A percentile compares a stretch with the other conserved stretches of the same genome.
phyloP scores from a whole-genome alignment of 2,113 vertebrate species.

The Grammomys dolichurus region DNA sequence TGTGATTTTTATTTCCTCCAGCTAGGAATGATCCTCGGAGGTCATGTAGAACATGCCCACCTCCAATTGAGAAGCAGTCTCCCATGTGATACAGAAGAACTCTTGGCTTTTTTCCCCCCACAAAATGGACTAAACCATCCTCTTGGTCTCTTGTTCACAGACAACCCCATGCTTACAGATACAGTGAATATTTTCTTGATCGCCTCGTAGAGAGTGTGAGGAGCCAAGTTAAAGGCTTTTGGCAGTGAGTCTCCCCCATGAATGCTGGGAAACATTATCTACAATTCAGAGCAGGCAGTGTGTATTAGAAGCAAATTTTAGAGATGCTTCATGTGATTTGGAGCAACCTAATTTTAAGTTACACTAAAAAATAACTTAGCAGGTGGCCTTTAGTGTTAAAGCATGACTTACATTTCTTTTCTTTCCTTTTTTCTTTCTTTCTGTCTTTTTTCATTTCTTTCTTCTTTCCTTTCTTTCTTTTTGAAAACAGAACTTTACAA shows the following conservation, averaged over 20 bases:
- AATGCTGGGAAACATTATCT: conserved; percentile 43
- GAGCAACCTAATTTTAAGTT: conserved; percentile 59
- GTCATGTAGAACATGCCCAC: not conserved
- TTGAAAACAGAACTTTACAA: conserved; percentile 20
- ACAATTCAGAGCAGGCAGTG: conserved; percentile 61
- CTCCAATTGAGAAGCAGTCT: not conserved
- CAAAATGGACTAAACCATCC: not conserved
- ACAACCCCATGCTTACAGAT: not conserved
- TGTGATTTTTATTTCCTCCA: not conserved
- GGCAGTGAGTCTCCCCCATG: not conserved
- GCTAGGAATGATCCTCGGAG: not conserved
- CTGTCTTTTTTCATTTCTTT: too few species aligned
- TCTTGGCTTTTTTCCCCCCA: not conserved
- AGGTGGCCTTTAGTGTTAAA: conserved; percentile 61
- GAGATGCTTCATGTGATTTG: conserved; percentile 75
- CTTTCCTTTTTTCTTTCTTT: too few species aligned
- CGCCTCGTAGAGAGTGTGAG: not conserved
- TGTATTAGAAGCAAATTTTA: conserved; percentile 64
- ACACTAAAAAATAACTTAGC: conserved; percentile 37
- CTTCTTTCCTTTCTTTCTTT: not conserved
- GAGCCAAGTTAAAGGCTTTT: not conserved
- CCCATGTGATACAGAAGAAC: not conserved
- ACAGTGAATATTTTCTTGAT: not conserved
- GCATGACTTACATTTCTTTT: conserved; percentile 31
- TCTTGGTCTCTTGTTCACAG: accelerated